These are phyloP conservation scores for Pomatostomus ruficeps DNA, from an alignment of 2,113 vertebrate species.

Conservation along the genomic window DNA sequence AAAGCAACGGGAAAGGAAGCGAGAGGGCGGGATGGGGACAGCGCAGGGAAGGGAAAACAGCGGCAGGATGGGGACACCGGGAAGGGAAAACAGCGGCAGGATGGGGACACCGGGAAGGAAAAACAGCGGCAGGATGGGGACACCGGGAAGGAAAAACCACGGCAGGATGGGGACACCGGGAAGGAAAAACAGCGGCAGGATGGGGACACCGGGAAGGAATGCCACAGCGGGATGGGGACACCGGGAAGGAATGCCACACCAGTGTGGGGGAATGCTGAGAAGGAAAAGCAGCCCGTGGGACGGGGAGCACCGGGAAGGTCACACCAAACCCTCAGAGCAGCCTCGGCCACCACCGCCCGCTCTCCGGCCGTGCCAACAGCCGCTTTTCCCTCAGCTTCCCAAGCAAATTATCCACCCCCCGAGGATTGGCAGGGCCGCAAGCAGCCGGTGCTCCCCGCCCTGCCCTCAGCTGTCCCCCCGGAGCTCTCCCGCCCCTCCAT, in stretches of 20 bases:
- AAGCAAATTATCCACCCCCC: not conserved
- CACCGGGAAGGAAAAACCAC: not conserved
- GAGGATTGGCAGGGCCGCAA: not conserved
- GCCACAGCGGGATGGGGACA: not conserved
- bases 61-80: not conserved
- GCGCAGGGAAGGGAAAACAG: not conserved
- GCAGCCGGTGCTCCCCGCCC: not conserved
- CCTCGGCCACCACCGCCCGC: not conserved
- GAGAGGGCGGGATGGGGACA: not conserved
- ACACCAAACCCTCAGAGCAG: not conserved
- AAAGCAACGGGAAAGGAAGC: not conserved
- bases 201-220: not conserved
- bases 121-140: too few species aligned
- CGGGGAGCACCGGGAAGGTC: not conserved
- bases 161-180: not conserved
- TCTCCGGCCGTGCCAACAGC: not conserved
- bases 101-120: too few species aligned
- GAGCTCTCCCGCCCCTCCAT: not conserved
- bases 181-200: not conserved
- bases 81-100: not conserved
- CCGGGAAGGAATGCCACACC: not conserved
- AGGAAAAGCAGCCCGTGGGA: not conserved
- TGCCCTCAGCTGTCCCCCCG: not conserved
- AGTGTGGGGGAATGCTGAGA: not conserved
- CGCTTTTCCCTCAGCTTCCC: not conserved